A percentile compares a stretch with the other conserved stretches of the same genome.
phyloP scores from a whole-genome alignment of 1,140 invertebrate species.

The Cherax quadricarinatus region DNA sequence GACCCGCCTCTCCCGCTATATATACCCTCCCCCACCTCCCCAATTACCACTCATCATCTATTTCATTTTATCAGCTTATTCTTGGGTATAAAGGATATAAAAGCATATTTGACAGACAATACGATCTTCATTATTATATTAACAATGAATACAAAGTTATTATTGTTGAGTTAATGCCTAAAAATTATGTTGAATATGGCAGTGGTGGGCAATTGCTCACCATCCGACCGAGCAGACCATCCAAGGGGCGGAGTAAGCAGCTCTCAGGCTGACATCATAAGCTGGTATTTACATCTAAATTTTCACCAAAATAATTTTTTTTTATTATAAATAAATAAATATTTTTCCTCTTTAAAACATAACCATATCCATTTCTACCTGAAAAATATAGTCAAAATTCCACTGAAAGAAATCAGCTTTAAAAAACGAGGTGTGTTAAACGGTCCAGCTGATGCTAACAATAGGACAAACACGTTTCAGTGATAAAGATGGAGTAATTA shows the following conservation, averaged over 20 bases:
- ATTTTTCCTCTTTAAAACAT: too few species aligned
- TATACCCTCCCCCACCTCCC: background rate
- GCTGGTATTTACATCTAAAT: conserved; percentile 35
- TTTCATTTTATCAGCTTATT: background rate
- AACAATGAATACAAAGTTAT: too few species aligned
- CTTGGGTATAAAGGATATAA: background rate
- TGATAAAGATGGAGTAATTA: too few species aligned
- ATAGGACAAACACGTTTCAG: too few species aligned
- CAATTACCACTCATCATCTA: background rate
- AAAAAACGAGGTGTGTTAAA: too few species aligned
- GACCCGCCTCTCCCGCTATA: background rate
- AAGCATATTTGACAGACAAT: background rate
- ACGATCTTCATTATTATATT: background rate
- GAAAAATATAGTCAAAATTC: too few species aligned
- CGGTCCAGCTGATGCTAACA: too few species aligned
- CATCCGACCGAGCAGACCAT: conserved; percentile 7
- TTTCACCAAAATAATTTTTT: background rate
- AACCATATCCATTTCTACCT: too few species aligned
- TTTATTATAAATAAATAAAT: background rate
- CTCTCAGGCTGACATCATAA: conserved; percentile 29
- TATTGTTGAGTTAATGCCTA: too few species aligned
- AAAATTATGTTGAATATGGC: background rate
- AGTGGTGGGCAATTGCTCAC: background rate
- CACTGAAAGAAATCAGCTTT: too few species aligned
- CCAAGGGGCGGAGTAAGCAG: background rate